A percentile compares a stretch with the other conserved stretches of the same genome.
phyloP scores from a whole-genome alignment of 2,888 invertebrate species.

The Cecidostiba fungosa region DNA sequence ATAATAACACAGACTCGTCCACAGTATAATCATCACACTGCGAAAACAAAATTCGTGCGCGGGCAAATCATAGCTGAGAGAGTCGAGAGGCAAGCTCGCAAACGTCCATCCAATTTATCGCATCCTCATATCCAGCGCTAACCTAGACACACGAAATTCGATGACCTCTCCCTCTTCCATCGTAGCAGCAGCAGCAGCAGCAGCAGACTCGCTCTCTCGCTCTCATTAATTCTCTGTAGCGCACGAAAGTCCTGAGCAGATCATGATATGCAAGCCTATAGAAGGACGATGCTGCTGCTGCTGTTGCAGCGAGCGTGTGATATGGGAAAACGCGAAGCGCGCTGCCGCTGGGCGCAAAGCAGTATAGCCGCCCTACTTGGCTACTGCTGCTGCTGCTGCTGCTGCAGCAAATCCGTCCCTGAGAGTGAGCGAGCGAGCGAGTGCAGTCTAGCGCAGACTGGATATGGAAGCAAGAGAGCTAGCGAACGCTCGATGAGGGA shows the following conservation, averaged over 20 bases:
- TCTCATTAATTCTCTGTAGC: constrained; percentile 19
- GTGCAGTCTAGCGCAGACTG: constrained; percentile 26
- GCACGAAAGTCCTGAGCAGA: constrained; percentile 26
- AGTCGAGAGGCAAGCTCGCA: background rate
- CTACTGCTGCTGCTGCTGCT: constrained; percentile 42
- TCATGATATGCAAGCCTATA: constrained; percentile 31
- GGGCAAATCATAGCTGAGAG: no score
- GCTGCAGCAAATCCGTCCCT: constrained; percentile 35
- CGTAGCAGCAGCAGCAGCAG: background rate
- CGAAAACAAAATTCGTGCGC: no score
- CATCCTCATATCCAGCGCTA: background rate
- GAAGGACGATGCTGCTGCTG: background rate
- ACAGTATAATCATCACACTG: no score
- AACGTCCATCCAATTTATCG: constrained; percentile 4
- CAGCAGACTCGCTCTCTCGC: background rate
- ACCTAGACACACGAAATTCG: constrained; percentile 8
- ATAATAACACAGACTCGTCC: no score
- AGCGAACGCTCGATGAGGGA: constrained; percentile 45
- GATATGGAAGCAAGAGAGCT: constrained; percentile 40
- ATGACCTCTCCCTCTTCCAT: constrained; percentile 31
- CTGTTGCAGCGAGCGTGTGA: background rate
- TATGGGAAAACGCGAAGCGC: constrained; percentile 3
- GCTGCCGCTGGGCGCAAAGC: background rate
- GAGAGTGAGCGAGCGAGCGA: background rate
- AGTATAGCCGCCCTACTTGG: constrained; percentile 17